Conservation (phyloP, 2,888 invertebrate genomes). For the Terebella lapidaria region DNA sequence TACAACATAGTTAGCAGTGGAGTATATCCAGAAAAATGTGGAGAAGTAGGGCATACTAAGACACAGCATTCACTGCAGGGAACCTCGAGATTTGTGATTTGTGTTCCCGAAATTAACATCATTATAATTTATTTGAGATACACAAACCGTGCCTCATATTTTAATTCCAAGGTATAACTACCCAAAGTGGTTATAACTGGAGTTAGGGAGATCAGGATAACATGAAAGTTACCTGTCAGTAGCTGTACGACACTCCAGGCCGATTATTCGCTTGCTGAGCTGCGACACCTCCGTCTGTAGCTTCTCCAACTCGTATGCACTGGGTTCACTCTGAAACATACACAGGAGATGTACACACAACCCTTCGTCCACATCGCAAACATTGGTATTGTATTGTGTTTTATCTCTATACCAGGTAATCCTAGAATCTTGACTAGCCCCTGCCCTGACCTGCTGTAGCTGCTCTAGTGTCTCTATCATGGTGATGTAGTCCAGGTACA, state of each 20-base stretch:
- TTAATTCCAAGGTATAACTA: too few species aligned
- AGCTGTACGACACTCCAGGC: conserved; percentile 56
- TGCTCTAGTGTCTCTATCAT: conserved; percentile 54
- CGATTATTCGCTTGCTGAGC: conserved; percentile 57
- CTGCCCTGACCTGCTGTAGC: conserved; percentile 37
- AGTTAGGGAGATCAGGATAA: too few species aligned
- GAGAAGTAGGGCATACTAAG: too few species aligned
- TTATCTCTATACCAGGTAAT: too few species aligned
- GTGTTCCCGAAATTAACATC: too few species aligned
- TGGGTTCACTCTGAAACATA: conserved; percentile 32
- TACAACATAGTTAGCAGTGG: background rate
- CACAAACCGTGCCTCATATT: too few species aligned
- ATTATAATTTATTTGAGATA: too few species aligned
- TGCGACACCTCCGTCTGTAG: conserved; percentile 58
- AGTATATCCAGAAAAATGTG: too few species aligned
- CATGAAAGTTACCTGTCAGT: conserved; percentile 62
- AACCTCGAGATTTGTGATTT: too few species aligned
- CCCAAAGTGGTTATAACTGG: too few species aligned
- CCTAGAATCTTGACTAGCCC: too few species aligned
- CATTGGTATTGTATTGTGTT: conserved; percentile 35
- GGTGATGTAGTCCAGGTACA: conserved; percentile 68
- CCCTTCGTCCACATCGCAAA: conserved; percentile 54
- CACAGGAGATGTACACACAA: background rate
- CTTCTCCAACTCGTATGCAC: conserved; percentile 55
- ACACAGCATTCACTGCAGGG: too few species aligned